Base-by-base conservation (phyloP, 1,140 invertebrate genomes). In the Calephelis nemesis region DNA sequence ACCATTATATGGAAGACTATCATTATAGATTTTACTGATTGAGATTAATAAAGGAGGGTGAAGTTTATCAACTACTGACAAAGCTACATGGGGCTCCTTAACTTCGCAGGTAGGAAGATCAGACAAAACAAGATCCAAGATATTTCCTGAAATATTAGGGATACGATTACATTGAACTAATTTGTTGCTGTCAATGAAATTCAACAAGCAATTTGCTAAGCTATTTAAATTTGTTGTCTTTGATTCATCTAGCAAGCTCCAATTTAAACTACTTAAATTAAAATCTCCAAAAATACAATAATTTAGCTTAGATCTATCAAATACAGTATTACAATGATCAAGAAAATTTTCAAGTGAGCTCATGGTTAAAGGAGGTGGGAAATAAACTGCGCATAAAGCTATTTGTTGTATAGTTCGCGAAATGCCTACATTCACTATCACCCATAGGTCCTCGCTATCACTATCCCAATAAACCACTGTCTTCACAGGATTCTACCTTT, bases 261-360 rank as follows among this genome's bases (percentile, higher is more conserved):
- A 50, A 64, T 69, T 63, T 13, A n/a, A n/a, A n/a, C n/a, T 58
- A 30, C 10, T 19, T 9, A 74, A 58, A 47, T 77, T 79, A 66
- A 79, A 79, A 62, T 77, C 75, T 7, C 75, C 75, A 58, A 58
- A 58, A 11, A 74, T 10, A 12, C 75, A 69, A n/a, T 62, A 15
- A 42, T 49, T 63, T 1, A 39, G 68, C 49, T 19, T 48, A 54
- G 8, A 40, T 42, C n/a, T 66, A 12, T 40, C 48, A 40, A 58
- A 15, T 54, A 39, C 54, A 54, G 19, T 19, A 66, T 40, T 66
- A 42, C 40, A 63, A 54, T 71, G 72, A 12, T 75, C 58, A 40
- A 75, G 4, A 60, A 77, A 79, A n/a, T 71, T 39, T 69, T 74
- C 60, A 8, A 74, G n/a, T 7, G 52, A 9, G n/a, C n/a, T n/a